These are phyloP conservation scores for Cnemophilus loriae DNA, from an alignment of 2,113 vertebrate genomes.

Conservation along the genomic window DNA sequence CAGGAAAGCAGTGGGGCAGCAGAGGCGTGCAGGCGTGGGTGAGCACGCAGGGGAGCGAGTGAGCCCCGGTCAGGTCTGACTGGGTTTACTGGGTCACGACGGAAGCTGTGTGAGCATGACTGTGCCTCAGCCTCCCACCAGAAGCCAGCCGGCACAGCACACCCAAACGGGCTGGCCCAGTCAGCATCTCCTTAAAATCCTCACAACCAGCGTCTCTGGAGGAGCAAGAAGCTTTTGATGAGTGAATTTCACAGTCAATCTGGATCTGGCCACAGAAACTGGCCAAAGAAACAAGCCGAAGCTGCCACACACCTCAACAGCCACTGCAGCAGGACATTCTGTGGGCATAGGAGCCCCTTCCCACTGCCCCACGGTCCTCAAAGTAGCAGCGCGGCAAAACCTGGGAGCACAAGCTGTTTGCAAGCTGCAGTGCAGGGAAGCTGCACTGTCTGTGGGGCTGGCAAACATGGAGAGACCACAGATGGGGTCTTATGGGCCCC, in stretches of 20 bases:
- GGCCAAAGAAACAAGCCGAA: neutral
- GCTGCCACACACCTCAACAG: neutral
- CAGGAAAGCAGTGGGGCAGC: neutral
- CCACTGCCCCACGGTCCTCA: fast-evolving
- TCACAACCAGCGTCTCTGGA: neutral
- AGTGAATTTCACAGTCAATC: neutral
- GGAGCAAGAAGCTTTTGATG: neutral
- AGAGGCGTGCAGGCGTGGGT: neutral
- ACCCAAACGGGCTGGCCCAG: constrained; percentile 31
- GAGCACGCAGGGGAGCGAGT: neutral
- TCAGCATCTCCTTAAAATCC: constrained; percentile 17
- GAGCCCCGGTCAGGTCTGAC: constrained; percentile 40
- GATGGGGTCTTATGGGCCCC: fast-evolving
- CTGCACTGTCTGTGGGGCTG: neutral
- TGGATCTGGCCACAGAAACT: neutral
- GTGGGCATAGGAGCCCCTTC: neutral
- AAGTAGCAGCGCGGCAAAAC: neutral
- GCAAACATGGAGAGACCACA: neutral
- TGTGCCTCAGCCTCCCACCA: constrained; percentile 33
- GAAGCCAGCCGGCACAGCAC: neutral
- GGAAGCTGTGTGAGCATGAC: constrained; percentile 22
- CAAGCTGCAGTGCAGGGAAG: neutral
- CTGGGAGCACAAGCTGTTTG: neutral
- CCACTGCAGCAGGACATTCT: neutral
- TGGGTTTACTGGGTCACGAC: constrained; percentile 49